Percentiles rank a stretch among this genome's conserved stretches.
Evolutionary conservation across 1,140 invertebrate genomes (phyloP).

Genomic region (Micrasema minimum): DNA sequence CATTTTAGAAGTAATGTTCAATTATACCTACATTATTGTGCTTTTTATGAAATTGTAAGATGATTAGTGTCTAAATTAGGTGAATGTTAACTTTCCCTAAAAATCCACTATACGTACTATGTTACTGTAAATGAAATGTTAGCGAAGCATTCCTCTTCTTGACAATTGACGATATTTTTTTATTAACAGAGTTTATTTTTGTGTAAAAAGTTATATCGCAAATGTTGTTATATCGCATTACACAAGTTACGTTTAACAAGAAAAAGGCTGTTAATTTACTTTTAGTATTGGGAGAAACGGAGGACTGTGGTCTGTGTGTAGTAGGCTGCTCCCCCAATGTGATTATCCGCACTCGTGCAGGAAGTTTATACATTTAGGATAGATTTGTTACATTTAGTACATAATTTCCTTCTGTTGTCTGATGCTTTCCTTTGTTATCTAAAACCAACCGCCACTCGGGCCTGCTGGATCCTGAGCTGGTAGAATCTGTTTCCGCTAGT

Average conservation of each 20-base stretch:
- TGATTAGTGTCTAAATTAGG: neutral
- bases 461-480: neutral
- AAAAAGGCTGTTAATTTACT: conserved; percentile 50
- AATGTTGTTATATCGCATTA: conserved; percentile 45
- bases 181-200: conserved; percentile 46
- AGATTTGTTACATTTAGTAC: conserved; percentile 51
- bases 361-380: conserved; percentile 47
- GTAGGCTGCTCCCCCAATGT: conserved; percentile 36
- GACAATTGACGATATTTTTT: conserved; percentile 37
- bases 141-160: conserved; percentile 22
- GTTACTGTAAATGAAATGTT: too few relatives aligned
- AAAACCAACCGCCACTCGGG: neutral
- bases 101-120: too few relatives aligned
- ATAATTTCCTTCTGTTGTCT: conserved; percentile 33
- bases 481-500: conserved; percentile 10
- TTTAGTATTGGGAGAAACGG: conserved; percentile 39
- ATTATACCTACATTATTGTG: neutral
- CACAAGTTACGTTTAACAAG: conserved; percentile 43
- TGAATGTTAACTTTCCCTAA: too few relatives aligned
- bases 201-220: conserved; percentile 43
- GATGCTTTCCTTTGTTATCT: conserved; percentile 33
- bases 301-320: conserved; percentile 34
- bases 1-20: neutral
- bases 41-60: conserved; percentile 4
- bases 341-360: conserved; percentile 48